A percentile compares a stretch with the other conserved stretches of the same genome.
Evolutionary conservation across 2,888 invertebrate genomes (phyloP).

Genomic region (Leucania comma): DNA sequence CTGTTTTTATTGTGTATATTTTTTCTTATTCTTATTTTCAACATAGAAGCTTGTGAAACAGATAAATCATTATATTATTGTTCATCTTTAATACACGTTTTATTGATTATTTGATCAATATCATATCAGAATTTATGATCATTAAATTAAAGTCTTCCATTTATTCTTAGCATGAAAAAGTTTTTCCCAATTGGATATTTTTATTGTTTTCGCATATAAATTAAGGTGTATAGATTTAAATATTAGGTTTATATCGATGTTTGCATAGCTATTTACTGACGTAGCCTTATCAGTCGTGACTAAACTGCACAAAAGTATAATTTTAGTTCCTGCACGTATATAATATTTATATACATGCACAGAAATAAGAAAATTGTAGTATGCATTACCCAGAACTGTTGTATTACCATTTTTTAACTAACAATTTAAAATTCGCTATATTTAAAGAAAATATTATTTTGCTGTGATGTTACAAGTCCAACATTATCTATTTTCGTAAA

Average conservation of each 20-base stretch:
- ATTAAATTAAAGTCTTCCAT: conserved; percentile 1
- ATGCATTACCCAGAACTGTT: neutral
- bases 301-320: conserved; percentile 51
- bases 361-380: neutral
- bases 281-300: conserved; percentile 63
- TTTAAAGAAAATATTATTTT: too few species aligned
- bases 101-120: conserved; percentile 18
- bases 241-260: conserved; percentile 40
- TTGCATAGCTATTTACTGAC: conserved; percentile 53
- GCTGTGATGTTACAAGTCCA: neutral
- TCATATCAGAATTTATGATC: conserved; percentile 5
- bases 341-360: too few species aligned
- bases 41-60: neutral
- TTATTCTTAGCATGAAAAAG: conserved; percentile 15
- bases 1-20: conserved; percentile 29
- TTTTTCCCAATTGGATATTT: conserved; percentile 2
- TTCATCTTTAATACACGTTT: neutral
- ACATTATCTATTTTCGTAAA: neutral
- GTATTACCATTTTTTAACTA: neutral
- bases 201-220: conserved; percentile 38
- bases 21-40: conserved; percentile 3
- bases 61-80: neutral
- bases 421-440: neutral
- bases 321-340: conserved; percentile 17
- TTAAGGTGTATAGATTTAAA: conserved; percentile 14